Base-by-base conservation (phyloP, 2,888 invertebrate genomes). In the Troilus luridus region DNA sequence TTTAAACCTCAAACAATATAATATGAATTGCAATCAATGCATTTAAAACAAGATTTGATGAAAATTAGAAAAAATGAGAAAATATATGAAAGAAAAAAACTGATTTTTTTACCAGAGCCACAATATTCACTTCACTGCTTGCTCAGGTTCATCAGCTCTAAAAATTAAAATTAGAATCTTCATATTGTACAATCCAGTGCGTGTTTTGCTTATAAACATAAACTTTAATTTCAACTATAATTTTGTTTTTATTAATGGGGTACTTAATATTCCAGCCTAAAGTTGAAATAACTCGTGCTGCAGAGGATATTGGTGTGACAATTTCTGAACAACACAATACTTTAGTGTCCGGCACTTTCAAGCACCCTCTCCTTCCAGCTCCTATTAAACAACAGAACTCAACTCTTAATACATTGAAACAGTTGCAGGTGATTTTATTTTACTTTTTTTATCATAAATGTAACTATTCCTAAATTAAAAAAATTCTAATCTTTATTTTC, bases 401-500 rank as follows among this genome's bases (percentile, higher is more conserved):
- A 7, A 89, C 91, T 12, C 41, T 85, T 21, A 90, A 91, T 10
- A 88, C 91, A 54, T 89, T 88, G 27, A 91, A 91, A 59, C 85
- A 88, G 11, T 94, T 94, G 12, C 93, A 94, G 54, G 93, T 94
- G 24, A n/a, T 56, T 41, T 41, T 77, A 11, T 88, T 59, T 88
- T n/a, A 21, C 7, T 81, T 81, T 81, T 81, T 58, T 6, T 21
- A 88, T 27, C 8, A 77, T 64, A 77, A 88, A 59, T 85, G 41
- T 9, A 41, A n/a, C 17, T 85, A 85, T 54, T 27, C 56, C 12
- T 85, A 85, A 56, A 56, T 12, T 85, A 85, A 21, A 54, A 85
- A 54, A 19, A 11, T 85, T 54, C 7, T n/a, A 21, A 12, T 85
- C 5, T 0, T n/a, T 12, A 27, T 12, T 85, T 56, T 85, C 54